These are phyloP conservation scores for Scotopteryx bipunctaria DNA, from an alignment of 2,888 invertebrate genomes.

Conservation along the genomic window DNA sequence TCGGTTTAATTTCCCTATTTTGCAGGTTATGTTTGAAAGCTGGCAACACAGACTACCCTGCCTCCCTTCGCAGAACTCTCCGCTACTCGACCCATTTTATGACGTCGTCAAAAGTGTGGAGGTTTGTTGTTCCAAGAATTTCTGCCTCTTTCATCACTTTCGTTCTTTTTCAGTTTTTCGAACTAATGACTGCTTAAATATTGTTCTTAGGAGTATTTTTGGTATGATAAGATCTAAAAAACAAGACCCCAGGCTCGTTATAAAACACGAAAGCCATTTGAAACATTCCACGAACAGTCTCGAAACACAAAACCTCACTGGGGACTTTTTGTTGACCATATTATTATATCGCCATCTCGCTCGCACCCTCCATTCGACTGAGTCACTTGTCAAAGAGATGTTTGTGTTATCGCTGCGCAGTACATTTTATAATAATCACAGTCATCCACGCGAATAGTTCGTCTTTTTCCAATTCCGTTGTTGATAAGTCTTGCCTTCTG, in stretches of 20 bases:
- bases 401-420: conserved; percentile 75
- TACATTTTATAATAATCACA: conserved; percentile 67
- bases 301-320: conserved; percentile 76
- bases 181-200: not conserved
- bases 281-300: conserved; percentile 55
- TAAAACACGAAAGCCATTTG: conserved; percentile 28
- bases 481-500: conserved; percentile 88
- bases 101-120: conserved; percentile 61
- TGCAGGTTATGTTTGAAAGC: conserved; percentile 38
- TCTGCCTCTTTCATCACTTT: conserved; percentile 46
- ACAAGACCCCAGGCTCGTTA: not conserved
- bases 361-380: conserved; percentile 60
- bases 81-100: conserved; percentile 45
- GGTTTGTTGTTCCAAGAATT: conserved; percentile 77
- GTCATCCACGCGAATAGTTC: conserved; percentile 54
- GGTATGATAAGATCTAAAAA: conserved; percentile 5
- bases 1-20: conserved; percentile 31
- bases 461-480: conserved; percentile 61
- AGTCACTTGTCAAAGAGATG: conserved; percentile 68
- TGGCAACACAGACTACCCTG: conserved; percentile 53
- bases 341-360: conserved; percentile 54
- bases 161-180: conserved; percentile 23
- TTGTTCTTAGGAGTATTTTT: not conserved
- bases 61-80: conserved; percentile 45
- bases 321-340: conserved; percentile 50